Base-by-base conservation (phyloP, 2,888 invertebrate genomes). In the Lepidocyrtoides sp. region DNA sequence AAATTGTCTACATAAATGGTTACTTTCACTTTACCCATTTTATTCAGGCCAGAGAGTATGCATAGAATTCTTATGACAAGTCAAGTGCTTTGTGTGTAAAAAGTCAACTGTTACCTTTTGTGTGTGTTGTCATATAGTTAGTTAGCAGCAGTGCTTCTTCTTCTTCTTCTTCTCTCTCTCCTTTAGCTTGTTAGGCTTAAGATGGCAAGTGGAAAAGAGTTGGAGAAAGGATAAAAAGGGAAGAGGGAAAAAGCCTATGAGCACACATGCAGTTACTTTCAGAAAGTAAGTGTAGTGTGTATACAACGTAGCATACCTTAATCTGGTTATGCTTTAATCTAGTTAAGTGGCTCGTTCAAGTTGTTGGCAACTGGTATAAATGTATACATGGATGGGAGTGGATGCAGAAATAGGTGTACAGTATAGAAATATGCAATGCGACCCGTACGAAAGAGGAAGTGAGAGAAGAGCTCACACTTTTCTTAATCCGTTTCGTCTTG, bases 251-350 rank as follows among this genome's bases (percentile, higher is more conserved):
- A 2, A 57, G 66, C 51, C 26, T 79, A 51, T 51, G 20, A 72
- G 41, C 41, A 57, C 36, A 60, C 44, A 7, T n/a, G 26, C 44
- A 51, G n/a, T n/a, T n/a, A n/a, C n/a, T n/a, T n/a, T n/a, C n/a
- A n/a, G n/a, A n/a, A n/a, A 26, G 14, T 60, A 60, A 12, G 20
- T 3, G 60, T 23, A 26, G 26, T 23, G 12, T 12, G 20, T 3
- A 26, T 54, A 60, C 75, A 75, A 23, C 79, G 20, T 81, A 79
- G 66, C 20, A 48, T 87, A 87, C 87, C 87, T 87, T 87, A 87
- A 87, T 87, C 87, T 51, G 79, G 87, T 87, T 87, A 87, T 63
- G 79, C 87, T 87, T 87, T 87, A 87, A 87, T 87, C 87, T 79
- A 77, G 87, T 87, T 87, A 87, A 87, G 87, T 87, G 87, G 36